These are phyloP conservation scores for Pygmarrhopalites habei DNA, from an alignment of 1,140 invertebrate genomes.

Conservation along the genomic window DNA sequence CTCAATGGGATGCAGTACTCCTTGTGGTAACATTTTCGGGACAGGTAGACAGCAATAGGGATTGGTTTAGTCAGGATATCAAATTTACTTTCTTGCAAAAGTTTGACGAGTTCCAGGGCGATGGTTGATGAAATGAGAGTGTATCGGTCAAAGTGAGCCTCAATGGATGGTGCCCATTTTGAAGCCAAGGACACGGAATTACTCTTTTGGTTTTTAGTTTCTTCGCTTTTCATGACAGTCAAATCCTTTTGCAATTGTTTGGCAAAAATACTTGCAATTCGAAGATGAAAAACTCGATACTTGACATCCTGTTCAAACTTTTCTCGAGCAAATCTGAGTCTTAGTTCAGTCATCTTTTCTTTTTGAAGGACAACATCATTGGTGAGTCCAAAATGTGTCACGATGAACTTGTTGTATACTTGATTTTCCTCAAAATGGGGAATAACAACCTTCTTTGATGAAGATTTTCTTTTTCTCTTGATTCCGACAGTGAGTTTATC, in stretches of 20 bases:
- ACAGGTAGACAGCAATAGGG: slow-evolving; percentile 16
- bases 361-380: not conserved
- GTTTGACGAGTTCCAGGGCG: slow-evolving; percentile 16
- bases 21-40: slow-evolving; percentile 33
- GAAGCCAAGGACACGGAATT: slow-evolving; percentile 21
- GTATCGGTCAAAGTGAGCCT: slow-evolving; percentile 27
- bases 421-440: slow-evolving; percentile 10
- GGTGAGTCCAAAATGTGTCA: not conserved
- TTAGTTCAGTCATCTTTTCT: not conserved
- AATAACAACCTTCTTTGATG: not conserved
- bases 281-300: slow-evolving; percentile 21
- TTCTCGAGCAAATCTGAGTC: slow-evolving; percentile 10
- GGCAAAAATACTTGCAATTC: slow-evolving; percentile 27
- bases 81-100: not conserved
- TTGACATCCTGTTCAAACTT: slow-evolving; percentile 19
- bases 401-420: slow-evolving; percentile 4
- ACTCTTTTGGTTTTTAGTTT: not conserved
- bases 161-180: slow-evolving; percentile 36
- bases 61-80: not conserved
- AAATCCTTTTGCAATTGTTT: slow-evolving; percentile 19
- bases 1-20: slow-evolving; percentile 28
- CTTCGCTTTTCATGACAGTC: not conserved
- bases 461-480: not conserved
- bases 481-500: not conserved
- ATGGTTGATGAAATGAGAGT: slow-evolving; percentile 28